Conservation (phyloP, 2,113 vertebrate species). For the Sinosuthora webbiana region DNA sequence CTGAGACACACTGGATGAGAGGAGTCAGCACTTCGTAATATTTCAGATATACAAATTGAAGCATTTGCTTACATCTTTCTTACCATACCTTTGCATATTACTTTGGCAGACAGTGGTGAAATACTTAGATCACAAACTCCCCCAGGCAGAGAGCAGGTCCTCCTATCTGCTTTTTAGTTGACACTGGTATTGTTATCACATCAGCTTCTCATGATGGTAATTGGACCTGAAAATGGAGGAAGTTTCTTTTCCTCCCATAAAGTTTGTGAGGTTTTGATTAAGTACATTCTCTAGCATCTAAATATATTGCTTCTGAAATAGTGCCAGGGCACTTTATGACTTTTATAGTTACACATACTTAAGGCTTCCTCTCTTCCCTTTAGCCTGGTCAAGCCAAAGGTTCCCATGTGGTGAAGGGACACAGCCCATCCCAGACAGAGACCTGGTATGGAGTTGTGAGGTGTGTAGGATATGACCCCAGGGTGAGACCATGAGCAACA, state of each 20-base stretch:
- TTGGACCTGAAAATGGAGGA: neutral
- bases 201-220: neutral
- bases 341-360: neutral
- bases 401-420: neutral
- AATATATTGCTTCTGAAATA: neutral
- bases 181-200: neutral
- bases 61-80: constrained; percentile 41
- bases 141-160: neutral
- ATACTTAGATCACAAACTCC: constrained; percentile 24
- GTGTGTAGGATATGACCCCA: neutral
- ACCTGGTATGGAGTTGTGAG: neutral
- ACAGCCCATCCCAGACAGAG: neutral
- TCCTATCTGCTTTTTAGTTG: constrained; percentile 6
- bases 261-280: neutral
- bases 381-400: neutral
- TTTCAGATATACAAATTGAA: constrained; percentile 52
- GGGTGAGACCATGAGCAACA: neutral
- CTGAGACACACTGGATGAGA: constrained; percentile 14
- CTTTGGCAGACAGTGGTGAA: constrained; percentile 33
- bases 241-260: neutral
- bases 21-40: constrained; percentile 35
- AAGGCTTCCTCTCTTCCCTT: neutral
- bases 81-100: constrained; percentile 36
- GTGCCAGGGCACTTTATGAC: neutral
- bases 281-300: neutral